Evolutionary conservation across 2,797 vertebrate species (phyloP), one percentile per base, ranked within the genome.

Genomic region (Hyperoplus lanceolatus): DNA sequence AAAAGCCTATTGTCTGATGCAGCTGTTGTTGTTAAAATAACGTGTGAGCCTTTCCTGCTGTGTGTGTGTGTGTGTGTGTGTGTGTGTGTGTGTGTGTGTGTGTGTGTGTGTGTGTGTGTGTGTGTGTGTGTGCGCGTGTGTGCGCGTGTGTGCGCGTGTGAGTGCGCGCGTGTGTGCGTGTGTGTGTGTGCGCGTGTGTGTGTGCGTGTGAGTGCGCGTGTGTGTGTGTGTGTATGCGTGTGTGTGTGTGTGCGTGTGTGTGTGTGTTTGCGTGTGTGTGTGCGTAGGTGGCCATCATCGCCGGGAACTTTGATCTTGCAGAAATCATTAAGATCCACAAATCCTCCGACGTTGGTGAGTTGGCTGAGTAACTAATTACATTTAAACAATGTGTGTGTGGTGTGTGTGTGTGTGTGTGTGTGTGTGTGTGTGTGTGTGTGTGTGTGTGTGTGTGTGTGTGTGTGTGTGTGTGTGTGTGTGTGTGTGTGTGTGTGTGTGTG

Each of bases 291-390:
- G 98, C 98, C 65, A 99, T 99, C 91, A 97, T 99, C 13, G 97
- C 98, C 43, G 98, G 98, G 81, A 99, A 99, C 90, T 99, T 99
- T 75, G 98, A 99, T 61, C 94, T 99, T 49, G 98, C 98, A 0
- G 98, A 99, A 93, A 97, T 99, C 89, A 99, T 99, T 87, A 99
- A 99, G 95, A 97, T 97, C 86, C 98, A 99, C 92, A 99, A 99
- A 95, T 94, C 94, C 71, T 97, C 97, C 4, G 97, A 99, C 66
- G 96, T 99, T 78, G 98, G 98, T 99, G 95, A 97, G 97, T 96
- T 45, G 18, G 56, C 53, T 72, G 43, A 62, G 12, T 58, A 72
- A 77, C 54, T 62, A 36, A 80, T 74, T 21, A 53, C 60, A 3
- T 73, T 71, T 53, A 43, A 11, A 39, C 11, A 0, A 4, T 14